Conservation (phyloP, 2,797 vertebrate species). For the Pantherophis vulpinus region DNA sequence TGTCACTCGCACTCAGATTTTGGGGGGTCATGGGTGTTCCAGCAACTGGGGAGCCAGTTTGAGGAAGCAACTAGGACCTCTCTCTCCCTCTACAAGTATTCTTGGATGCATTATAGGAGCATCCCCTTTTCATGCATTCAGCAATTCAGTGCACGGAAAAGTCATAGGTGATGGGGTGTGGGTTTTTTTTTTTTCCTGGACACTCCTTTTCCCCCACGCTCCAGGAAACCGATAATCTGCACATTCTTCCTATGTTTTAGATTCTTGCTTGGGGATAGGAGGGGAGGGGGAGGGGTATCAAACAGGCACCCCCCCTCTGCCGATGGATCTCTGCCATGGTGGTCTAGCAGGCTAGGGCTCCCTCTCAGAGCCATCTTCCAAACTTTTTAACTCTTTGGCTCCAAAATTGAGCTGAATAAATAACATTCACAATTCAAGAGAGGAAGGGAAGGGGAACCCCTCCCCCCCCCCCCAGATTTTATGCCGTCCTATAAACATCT, state of each 20-base stretch:
- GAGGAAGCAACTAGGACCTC: neutral
- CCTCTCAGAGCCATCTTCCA: neutral
- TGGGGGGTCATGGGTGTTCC: neutral
- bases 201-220: neutral
- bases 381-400: neutral
- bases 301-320: too few relatives aligned
- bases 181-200: neutral
- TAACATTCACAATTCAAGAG: neutral
- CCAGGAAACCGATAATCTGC: neutral
- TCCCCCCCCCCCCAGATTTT: neutral
- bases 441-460: fast-evolving
- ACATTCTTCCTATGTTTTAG: neutral
- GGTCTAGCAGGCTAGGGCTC: neutral
- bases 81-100: neutral
- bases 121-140: too few relatives aligned
- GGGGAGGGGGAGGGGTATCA: neutral
- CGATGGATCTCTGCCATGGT: neutral
- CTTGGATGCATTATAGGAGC: neutral
- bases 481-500: neutral
- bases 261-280: neutral
- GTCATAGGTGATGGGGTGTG: too few relatives aligned
- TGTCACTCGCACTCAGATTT: neutral
- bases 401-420: neutral
- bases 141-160: neutral
- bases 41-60: neutral